Percentiles rank a stretch among this genome's conserved stretches.
Conservation (phyloP, 2,797 vertebrate genomes). For the Melanotaenia boesemani region DNA sequence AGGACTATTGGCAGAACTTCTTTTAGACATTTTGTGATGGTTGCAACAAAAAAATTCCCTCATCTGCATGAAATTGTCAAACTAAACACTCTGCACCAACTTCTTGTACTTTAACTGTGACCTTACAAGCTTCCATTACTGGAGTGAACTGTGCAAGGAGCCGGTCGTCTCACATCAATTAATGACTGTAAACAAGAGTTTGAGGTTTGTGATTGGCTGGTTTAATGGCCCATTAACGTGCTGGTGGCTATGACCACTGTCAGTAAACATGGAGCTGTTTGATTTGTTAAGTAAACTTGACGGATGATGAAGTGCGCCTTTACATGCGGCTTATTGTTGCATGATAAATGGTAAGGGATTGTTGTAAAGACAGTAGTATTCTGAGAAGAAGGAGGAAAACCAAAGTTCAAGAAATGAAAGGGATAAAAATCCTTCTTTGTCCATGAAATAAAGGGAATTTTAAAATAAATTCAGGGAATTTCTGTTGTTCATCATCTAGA, state of each 20-base stretch:
- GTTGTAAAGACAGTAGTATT: background rate
- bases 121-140: constrained; percentile 19
- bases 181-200: background rate
- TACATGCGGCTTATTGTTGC: no score
- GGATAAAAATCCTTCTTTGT: background rate
- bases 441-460: background rate
- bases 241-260: constrained; percentile 46
- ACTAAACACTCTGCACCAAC: constrained; percentile 9
- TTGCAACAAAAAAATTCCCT: background rate
- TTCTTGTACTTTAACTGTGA: constrained; percentile 13
- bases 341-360: background rate
- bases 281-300: constrained; percentile 45
- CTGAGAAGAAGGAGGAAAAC: background rate
- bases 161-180: constrained; percentile 10
- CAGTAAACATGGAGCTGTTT: constrained; percentile 16
- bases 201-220: constrained; percentile 30
- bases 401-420: no score
- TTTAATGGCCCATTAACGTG: constrained; percentile 43
- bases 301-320: constrained; percentile 17
- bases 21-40: background rate
- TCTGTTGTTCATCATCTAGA: constrained; percentile 25
- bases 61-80: background rate
- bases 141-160: constrained; percentile 9
- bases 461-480: constrained; percentile 28
- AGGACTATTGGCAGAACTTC: background rate